These are phyloP conservation scores for Jaculus jaculus DNA, from an alignment of 2,113 vertebrate genomes.

Conservation along the genomic window DNA sequence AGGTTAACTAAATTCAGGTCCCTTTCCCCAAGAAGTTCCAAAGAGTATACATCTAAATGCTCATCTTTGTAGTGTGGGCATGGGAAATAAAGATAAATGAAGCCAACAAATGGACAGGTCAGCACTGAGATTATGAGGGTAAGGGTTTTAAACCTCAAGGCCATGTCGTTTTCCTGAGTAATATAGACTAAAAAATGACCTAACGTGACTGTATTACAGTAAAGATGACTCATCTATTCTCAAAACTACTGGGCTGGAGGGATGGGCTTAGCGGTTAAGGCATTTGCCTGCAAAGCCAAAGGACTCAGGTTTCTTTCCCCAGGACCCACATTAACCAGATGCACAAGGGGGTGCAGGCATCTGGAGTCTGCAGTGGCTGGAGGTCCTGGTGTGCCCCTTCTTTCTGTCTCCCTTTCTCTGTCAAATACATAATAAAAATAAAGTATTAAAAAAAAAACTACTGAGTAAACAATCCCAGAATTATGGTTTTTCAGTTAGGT, in stretches of 20 bases:
- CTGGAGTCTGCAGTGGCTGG: too few species aligned
- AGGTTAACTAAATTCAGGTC: slow-evolving; percentile 45
- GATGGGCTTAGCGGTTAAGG: too few species aligned
- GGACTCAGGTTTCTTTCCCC: too few species aligned
- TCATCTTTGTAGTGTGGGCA: slow-evolving; percentile 57
- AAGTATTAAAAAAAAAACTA: too few species aligned
- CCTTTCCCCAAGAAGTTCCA: slow-evolving; percentile 25
- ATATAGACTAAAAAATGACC: slow-evolving; percentile 45
- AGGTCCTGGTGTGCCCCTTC: too few species aligned
- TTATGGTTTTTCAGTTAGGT: not conserved
- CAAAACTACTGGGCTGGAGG: slow-evolving; percentile 43
- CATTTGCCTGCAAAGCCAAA: too few species aligned
- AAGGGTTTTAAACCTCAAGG: slow-evolving; percentile 33
- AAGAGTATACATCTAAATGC: slow-evolving; percentile 23
- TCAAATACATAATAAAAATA: too few species aligned
- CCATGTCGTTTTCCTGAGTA: not conserved
- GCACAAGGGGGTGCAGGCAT: too few species aligned
- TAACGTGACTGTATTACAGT: not conserved
- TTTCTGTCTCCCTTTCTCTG: too few species aligned
- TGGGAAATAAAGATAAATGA: slow-evolving; percentile 61
- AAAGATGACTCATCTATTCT: slow-evolving; percentile 18
- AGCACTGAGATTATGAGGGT: slow-evolving; percentile 45
- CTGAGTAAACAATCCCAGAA: slow-evolving; percentile 22
- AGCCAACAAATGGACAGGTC: slow-evolving; percentile 39
- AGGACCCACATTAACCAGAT: too few species aligned